Evolutionary conservation across 2,797 vertebrate species (phyloP), one percentile per base, ranked within the genome.

Genomic region (Tapera naevia): DNA sequence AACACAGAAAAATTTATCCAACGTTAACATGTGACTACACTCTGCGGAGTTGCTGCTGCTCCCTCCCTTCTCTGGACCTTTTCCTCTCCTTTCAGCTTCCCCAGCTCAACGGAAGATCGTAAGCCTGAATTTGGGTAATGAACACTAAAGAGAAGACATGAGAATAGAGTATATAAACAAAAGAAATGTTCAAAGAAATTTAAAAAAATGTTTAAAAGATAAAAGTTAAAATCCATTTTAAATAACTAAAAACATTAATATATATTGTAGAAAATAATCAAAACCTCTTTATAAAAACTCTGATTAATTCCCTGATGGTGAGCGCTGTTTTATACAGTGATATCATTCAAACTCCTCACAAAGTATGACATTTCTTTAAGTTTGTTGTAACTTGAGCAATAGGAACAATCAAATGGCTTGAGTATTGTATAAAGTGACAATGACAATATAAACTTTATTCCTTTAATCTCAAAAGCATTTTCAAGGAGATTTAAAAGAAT

Each of bases 381-480:
- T 56, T 61, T 65, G 23, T n/a, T 84, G n/a, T 50, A 81, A 72
- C 39, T 79, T 2, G 5, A 84, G 48, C 48, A 87, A 43, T 8
- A 62, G 53, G 11, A 80, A 48, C 14, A 66, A 76, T 21, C 5
- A 87, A 88, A 64, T 53, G 32, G 21, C 28, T 89, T 50, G 23
- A 82, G 35, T 64, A 28, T 73, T 80, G 56, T 30, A 80, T 62
- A 71, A 79, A 64, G 14, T n/a, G 43, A 5, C 67, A 35, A 65
- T 51, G 57, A 48, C 33, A 66, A 48, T 35, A 79, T 32, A 69
- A 76, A 70, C 13, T 37, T 85, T 70, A 72, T 84, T 92, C 90
- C 13, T 37, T 85, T 70, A 72, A 84, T 92, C 90, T 89, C 35
- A 72, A 87, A 86, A 61, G 23, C 54, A 62, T 80, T 81, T 94